These are phyloP conservation scores for Etia nguti DNA, from an alignment of 2,113 vertebrate species.

Conservation along the genomic window DNA sequence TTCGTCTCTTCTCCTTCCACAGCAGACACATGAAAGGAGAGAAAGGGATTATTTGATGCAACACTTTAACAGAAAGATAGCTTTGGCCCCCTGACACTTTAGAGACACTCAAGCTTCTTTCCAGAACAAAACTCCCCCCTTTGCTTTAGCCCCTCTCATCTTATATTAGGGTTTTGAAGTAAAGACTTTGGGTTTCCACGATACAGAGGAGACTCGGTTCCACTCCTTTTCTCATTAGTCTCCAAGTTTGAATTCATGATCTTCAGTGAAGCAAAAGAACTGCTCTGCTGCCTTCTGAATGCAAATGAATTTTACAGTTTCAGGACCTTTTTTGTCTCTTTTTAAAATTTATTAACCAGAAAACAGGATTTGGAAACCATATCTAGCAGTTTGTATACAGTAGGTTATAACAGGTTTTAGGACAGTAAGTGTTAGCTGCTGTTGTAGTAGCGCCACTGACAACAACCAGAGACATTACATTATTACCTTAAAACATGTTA, in stretches of 20 bases:
- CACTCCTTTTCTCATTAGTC: neutral
- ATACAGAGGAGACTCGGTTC: neutral
- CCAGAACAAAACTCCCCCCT: neutral
- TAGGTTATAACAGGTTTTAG: neutral
- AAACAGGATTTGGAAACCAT: neutral
- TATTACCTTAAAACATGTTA: neutral
- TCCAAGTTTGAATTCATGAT: neutral
- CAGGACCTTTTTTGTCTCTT: neutral
- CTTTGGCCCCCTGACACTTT: neutral
- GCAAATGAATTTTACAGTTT: neutral
- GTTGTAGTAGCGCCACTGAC: neutral
- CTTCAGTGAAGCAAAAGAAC: neutral
- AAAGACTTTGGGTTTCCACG: neutral
- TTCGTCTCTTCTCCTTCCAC: conserved; percentile 35
- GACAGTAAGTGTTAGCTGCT: neutral
- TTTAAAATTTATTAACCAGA: neutral
- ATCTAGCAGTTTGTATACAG: neutral
- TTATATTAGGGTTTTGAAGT: neutral
- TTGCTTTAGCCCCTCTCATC: neutral
- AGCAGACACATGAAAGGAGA: conserved; percentile 20
- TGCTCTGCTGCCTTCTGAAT: neutral
- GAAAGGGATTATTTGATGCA: conserved; percentile 7
- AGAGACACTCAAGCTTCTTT: neutral
- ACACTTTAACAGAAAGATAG: neutral
- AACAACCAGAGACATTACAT: neutral